phyloP scores from a whole-genome alignment of 2,797 vertebrate species.

The Sciurus carolinensis region DNA sequence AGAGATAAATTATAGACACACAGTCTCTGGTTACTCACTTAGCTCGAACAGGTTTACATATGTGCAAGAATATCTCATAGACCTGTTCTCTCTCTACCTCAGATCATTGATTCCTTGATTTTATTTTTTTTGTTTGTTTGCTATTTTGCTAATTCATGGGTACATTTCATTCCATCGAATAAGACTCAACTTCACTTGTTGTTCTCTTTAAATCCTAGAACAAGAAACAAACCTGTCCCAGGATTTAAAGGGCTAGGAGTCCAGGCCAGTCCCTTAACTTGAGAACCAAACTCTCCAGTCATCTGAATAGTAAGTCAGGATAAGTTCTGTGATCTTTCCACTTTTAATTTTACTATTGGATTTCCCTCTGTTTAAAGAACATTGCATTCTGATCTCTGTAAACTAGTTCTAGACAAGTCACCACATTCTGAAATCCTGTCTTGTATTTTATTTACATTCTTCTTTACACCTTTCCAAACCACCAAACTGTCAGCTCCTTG shows the following conservation, averaged over 20 bases:
- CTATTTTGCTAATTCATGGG: neutral
- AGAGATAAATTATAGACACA: neutral
- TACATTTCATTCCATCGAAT: neutral
- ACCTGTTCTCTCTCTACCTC: neutral
- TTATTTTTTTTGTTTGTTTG: conserved; percentile 50
- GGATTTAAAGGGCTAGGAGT: neutral
- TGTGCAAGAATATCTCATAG: neutral
- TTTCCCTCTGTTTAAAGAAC: neutral
- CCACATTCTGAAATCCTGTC: neutral
- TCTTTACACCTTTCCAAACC: neutral
- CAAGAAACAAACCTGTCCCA: neutral
- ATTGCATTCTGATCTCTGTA: neutral
- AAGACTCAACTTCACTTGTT: conserved; percentile 25
- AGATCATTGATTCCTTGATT: neutral
- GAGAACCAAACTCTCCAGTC: neutral
- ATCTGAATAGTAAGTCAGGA: neutral
- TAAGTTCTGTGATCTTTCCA: neutral
- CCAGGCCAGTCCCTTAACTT: neutral
- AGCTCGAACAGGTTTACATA: neutral
- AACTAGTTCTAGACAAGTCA: neutral
- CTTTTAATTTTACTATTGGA: neutral
- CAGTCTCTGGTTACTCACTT: neutral
- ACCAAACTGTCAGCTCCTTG: neutral
- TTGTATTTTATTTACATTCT: conserved; percentile 21
- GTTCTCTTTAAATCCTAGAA: neutral